Base-by-base conservation (phyloP, 30 jellyfish, hydroid and myxozoan species). In the Haliclystus octoradiatus region DNA sequence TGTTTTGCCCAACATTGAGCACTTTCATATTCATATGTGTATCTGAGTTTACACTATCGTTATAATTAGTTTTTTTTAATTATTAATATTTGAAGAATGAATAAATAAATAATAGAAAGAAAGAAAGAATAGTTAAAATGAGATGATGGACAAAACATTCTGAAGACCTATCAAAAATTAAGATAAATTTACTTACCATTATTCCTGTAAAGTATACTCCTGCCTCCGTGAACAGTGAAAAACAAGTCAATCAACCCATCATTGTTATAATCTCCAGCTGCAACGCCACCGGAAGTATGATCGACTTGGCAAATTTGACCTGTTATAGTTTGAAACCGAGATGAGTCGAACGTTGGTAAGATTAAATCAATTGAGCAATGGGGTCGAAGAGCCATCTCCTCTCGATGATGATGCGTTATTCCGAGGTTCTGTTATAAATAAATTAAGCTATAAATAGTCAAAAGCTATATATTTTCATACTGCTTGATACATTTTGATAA, bases 241-340 rank as follows among this genome's bases (percentile, higher is more conserved):
- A 66, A 88, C 2, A 80, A 50, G 71, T 88, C 97, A 49, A 23
- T 84, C 63, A 79, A 15, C 1, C 97, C 97, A 74, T 88, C 97
- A 50, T 85, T 81, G 74, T 88, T 94, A 73, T 66, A 88, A 68
- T 88, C 97, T 1, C 97, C 97, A 31, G 69, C 97, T 24, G 97
- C 97, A 1, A 76, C 88, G 29, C 97, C 97, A 26, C 94, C 97
- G 3, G 97, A 75, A 33, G 80, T 50, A 50, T 75, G 84, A 49
- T 88, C 97, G 28, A 70, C 33, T 14, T 75, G 57, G 68, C 97
- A 88, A 52, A 74, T 61, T 32, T 88, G 93, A 19, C 93, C 93
- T 69, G 87, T n/a, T n/a, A n/a, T n/a, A n/a, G n/a, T n/a, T n/a
- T n/a, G n/a, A n/a, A n/a, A n/a, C n/a, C n/a, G n/a, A n/a, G n/a